Evolutionary conservation across 30 jellyfish, hydroid and myxozoan genomes (phyloP).

Genomic region (Chrysaora quinquecirrha): DNA sequence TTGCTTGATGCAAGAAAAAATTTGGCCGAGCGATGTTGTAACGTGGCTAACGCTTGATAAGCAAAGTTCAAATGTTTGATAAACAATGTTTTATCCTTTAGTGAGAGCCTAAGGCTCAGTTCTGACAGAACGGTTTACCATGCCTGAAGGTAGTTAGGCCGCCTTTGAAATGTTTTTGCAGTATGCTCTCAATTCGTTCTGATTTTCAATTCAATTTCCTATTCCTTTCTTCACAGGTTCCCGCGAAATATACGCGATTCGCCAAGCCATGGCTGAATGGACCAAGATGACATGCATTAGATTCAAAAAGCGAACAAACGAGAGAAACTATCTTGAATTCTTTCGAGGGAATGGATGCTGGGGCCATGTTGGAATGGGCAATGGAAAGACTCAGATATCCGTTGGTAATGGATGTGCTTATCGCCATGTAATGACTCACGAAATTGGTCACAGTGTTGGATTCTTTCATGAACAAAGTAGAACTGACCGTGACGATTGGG

Average conservation of each 20-base stretch:
- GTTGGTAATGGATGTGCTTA: constrained; percentile 80
- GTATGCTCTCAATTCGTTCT: no score
- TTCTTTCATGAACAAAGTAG: constrained; percentile 87
- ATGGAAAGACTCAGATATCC: constrained; percentile 76
- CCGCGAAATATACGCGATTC: constrained; percentile 34
- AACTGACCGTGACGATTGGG: constrained; percentile 74
- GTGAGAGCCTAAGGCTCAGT: no score
- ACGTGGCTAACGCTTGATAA: no score
- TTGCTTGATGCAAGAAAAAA: no score
- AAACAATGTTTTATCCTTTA: no score
- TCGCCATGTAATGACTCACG: constrained; percentile 84
- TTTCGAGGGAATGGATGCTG: constrained; percentile 75
- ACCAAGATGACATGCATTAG: constrained; percentile 64
- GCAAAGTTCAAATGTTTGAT: no score
- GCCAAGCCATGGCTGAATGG: constrained; percentile 76
- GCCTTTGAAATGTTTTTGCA: no score
- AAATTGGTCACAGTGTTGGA: constrained; percentile 84
- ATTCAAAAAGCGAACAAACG: constrained; percentile 51
- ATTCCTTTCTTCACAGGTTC: no score
- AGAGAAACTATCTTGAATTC: constrained; percentile 62
- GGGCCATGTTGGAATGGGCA: constrained; percentile 84
- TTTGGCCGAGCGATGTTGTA: no score
- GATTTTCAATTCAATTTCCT: no score
- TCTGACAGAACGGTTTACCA: no score
- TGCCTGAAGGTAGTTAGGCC: no score